Base-by-base conservation (phyloP, 2,888 invertebrate species). In the Neoitamus cyanurus region DNA sequence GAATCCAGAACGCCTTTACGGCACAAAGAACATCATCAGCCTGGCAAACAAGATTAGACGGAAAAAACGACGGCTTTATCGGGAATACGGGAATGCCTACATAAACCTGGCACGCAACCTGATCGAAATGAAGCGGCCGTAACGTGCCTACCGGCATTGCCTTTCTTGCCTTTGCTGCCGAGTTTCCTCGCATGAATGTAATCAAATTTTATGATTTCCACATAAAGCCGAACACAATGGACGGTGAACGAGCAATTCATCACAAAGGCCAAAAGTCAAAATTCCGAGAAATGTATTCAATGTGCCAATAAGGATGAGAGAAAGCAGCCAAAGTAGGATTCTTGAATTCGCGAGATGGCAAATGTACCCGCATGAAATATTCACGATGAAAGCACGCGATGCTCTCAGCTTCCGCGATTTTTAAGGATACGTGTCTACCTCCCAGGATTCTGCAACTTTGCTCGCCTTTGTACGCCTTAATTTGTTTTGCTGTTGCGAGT, bases 191-290 rank as follows among this genome's bases (percentile, higher is more conserved):
- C 46, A 30, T 77, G 46, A 77, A 77, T 77, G 77, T 77, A 77
- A 77, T 77, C 77, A 77, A 77, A 77, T 42, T 77, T 42, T 77
- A 77, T 25, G 46, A 77, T 42, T 77, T 42, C 42, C 36, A 73
- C 20, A 70, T 70, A 70, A 70, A 70, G 25, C 30, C 28, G 9
- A 70, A 30, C 30, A 70, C 70, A 70, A 70, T 70, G 31, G 31
- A 30, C 31, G 31, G 70, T 70, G 70, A 31, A 70, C 58, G 58
- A 58, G 58, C 58, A 58, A 20, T 58, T 58, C 58, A 58, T 58
- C 58, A 58, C 25, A 58, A 58, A 58, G 58, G 20, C 58, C 15
- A 25, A 58, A 58, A 58, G 58, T 58, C 58, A 58, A 58, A 58
- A 58, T 20, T 58, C 58, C 20, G 58, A 58, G 58, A 58, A 58